Evolutionary conservation across 2,113 vertebrate genomes (phyloP).

Genomic region (Megaptera novaeangliae): DNA sequence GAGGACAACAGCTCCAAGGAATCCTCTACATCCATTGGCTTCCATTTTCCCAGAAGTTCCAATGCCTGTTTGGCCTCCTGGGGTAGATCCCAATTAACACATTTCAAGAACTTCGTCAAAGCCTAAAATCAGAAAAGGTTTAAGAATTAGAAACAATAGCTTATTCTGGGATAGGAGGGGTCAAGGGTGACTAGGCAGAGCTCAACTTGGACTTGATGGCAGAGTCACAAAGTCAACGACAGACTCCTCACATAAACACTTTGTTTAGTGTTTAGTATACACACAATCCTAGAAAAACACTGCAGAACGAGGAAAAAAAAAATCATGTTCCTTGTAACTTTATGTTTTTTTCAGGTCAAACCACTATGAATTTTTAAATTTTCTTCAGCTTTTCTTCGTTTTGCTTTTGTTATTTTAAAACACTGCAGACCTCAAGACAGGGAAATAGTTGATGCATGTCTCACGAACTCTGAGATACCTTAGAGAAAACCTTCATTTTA

Average conservation of each 20-base stretch:
- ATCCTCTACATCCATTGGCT: constrained; percentile 99
- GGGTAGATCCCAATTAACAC: constrained; percentile 97
- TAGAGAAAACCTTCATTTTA: not conserved
- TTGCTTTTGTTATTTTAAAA: constrained; percentile 12
- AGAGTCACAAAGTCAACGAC: not conserved
- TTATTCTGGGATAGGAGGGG: not conserved
- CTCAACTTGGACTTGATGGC: not conserved
- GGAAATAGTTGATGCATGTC: not conserved
- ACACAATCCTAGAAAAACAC: not conserved
- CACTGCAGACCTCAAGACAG: not conserved
- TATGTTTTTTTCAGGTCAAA: not conserved
- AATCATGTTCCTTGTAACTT: not conserved
- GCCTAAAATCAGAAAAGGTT: constrained; percentile 81
- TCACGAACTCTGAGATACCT: not conserved
- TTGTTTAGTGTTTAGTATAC: too few relatives aligned
- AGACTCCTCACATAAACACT: not conserved
- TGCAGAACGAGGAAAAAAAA: not conserved
- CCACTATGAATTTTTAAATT: not conserved
- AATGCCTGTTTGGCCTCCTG: constrained; percentile 98
- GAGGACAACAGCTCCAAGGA: constrained; percentile 95
- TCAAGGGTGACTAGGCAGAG: not conserved
- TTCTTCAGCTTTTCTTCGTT: not conserved
- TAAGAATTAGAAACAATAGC: not conserved
- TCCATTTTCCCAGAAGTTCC: constrained; percentile 96
- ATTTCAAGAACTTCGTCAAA: constrained; percentile 98